Evolutionary conservation across 1,140 invertebrate species (phyloP).

Genomic region (Bombus pascuorum): DNA sequence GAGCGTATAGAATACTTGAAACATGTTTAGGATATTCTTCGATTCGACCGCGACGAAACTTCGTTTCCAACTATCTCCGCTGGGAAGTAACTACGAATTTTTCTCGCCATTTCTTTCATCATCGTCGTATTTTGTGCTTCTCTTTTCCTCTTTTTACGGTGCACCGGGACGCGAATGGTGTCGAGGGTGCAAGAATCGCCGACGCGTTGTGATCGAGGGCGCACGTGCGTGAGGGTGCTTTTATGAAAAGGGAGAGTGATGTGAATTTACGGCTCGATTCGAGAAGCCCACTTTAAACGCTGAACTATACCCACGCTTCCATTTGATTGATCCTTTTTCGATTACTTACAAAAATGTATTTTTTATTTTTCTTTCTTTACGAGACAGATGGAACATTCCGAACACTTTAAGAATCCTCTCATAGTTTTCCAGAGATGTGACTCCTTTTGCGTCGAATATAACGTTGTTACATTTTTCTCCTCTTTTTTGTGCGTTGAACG

Average conservation of each 20-base stretch:
- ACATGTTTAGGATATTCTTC: not conserved
- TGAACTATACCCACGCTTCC: not conserved
- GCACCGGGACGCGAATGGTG: not conserved
- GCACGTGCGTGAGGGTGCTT: slow-evolving; percentile 13
- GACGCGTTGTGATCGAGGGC: slow-evolving; percentile 12
- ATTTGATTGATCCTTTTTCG: not conserved
- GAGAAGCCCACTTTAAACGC: not conserved
- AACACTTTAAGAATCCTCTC: not conserved
- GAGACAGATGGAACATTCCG: too few relatives aligned
- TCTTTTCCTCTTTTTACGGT: not conserved
- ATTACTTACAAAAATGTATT: too few relatives aligned
- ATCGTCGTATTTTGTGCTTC: too few relatives aligned
- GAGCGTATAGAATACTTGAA: not conserved
- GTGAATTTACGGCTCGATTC: slow-evolving; percentile 35
- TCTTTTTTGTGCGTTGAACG: not conserved
- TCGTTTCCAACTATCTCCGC: not conserved
- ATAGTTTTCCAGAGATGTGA: not conserved
- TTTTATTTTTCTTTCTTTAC: not conserved
- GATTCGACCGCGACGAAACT: not conserved
- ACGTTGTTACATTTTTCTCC: not conserved
- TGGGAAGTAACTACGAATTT: not conserved
- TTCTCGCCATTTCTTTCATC: not conserved
- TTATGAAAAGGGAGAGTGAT: slow-evolving; percentile 39
- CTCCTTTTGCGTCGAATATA: too few relatives aligned
- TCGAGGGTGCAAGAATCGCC: not conserved